A percentile compares a stretch with the other conserved stretches of the same genome.
phyloP scores from a whole-genome alignment of 2,797 vertebrate species.

The Hemitrygon akajei region DNA sequence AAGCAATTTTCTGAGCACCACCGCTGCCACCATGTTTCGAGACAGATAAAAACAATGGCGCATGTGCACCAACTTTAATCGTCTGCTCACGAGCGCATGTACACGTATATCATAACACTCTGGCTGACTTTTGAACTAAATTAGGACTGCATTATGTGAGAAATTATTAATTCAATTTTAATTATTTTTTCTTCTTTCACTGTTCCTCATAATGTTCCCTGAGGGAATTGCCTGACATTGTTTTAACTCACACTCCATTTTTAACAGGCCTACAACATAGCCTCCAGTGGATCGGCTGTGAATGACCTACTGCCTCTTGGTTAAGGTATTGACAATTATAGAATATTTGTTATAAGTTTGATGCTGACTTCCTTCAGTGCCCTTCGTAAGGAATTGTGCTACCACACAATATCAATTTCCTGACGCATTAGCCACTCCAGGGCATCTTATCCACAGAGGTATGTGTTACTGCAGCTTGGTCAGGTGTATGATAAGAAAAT shows the following conservation, averaged over 20 bases:
- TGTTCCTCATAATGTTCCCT: background rate
- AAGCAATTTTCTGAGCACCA: too few relatives aligned
- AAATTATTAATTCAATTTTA: background rate
- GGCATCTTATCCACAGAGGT: background rate
- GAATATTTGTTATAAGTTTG: background rate
- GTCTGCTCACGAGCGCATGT: too few relatives aligned
- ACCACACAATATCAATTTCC: background rate
- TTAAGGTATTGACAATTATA: background rate
- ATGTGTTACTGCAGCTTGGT: background rate
- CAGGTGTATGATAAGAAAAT: background rate
- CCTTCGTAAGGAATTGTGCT: background rate
- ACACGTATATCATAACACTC: too few relatives aligned
- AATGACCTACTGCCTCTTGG: background rate
- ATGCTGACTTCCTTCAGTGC: background rate
- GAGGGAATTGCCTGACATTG: background rate
- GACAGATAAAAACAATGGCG: too few relatives aligned
- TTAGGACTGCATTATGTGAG: background rate
- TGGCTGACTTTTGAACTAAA: background rate
- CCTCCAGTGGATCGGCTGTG: background rate
- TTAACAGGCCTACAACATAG: background rate
- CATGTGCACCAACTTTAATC: too few relatives aligned
- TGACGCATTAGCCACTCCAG: background rate
- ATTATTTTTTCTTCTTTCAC: background rate
- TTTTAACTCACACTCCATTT: background rate
- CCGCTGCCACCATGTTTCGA: too few relatives aligned